Conservation (phyloP, 1,140 invertebrate species). For the Drosophila subobscura region DNA sequence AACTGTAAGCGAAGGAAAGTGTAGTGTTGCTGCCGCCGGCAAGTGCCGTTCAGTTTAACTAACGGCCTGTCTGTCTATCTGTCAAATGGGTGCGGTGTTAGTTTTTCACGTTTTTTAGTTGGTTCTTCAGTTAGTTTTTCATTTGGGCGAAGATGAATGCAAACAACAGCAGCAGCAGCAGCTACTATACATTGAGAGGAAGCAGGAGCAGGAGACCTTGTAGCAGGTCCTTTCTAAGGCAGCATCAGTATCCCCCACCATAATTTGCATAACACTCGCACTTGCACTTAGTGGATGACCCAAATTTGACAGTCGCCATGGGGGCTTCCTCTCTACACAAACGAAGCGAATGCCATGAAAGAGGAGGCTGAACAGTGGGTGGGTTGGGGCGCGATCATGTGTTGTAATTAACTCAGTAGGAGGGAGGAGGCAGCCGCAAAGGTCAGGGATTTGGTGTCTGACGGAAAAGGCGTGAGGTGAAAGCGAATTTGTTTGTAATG, state of each 20-base stretch:
- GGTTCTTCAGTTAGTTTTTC: constrained; percentile 20
- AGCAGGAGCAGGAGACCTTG: constrained; percentile 25
- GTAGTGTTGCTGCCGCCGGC: constrained; percentile 28
- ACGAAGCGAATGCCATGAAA: constrained; percentile 17
- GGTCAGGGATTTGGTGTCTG: constrained; percentile 72
- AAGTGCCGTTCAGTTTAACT: constrained; percentile 58
- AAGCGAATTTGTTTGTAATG: constrained; percentile 59
- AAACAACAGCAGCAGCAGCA: constrained; percentile 14
- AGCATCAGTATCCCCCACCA: constrained; percentile 17
- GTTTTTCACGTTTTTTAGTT: constrained; percentile 26
- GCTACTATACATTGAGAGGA: constrained; percentile 1
- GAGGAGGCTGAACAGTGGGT: constrained; percentile 1
- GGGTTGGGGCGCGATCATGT: constrained; percentile 27
- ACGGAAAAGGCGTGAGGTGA: constrained; percentile 52
- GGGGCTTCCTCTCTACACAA: constrained; percentile 16
- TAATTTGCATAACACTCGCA: constrained; percentile 78
- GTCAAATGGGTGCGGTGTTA: constrained; percentile 51
- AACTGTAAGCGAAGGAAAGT: background rate
- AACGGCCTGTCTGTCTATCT: constrained; percentile 29
- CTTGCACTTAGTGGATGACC: constrained; percentile 78
- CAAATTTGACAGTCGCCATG: constrained; percentile 55
- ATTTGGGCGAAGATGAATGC: constrained; percentile 54
- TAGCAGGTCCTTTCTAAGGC: constrained; percentile 58
- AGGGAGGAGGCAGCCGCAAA: constrained; percentile 52
- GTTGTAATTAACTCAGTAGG: constrained; percentile 65